Percentiles rank a stretch among this genome's conserved stretches.
Evolutionary conservation across 2,797 vertebrate genomes (phyloP).

Genomic region (Odontamblyopus rebecca): DNA sequence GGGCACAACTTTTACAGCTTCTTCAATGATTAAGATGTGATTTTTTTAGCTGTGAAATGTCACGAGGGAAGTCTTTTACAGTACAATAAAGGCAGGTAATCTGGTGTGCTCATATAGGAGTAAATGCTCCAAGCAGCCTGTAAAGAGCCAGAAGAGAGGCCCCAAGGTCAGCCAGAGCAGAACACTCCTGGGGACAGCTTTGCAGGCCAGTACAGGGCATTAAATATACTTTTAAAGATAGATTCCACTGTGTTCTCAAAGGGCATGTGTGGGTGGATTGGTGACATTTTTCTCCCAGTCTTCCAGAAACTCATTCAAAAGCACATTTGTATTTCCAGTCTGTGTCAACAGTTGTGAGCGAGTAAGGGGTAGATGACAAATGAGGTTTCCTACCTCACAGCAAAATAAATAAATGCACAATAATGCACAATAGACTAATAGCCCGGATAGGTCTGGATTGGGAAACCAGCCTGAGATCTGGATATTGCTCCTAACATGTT

Average conservation of each 20-base stretch:
- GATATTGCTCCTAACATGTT: too few relatives aligned
- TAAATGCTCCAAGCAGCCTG: constrained; percentile 26
- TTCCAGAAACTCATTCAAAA: background rate
- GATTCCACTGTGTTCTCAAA: background rate
- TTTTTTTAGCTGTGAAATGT: constrained; percentile 32
- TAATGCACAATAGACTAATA: background rate
- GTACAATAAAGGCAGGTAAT: constrained; percentile 55
- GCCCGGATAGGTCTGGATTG: background rate
- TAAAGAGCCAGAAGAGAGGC: constrained; percentile 35
- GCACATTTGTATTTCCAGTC: background rate
- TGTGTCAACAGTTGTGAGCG: background rate
- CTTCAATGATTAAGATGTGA: constrained; percentile 30
- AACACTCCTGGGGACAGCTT: constrained; percentile 19
- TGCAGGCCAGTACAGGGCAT: constrained; percentile 9
- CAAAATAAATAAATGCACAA: background rate
- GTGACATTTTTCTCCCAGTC: background rate
- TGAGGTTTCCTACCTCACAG: background rate
- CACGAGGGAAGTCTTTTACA: constrained; percentile 39
- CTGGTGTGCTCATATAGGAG: constrained; percentile 38
- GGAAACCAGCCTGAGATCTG: too few relatives aligned
- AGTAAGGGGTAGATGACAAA: background rate
- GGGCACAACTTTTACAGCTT: constrained; percentile 3
- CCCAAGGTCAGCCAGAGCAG: constrained; percentile 42
- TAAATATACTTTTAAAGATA: background rate
- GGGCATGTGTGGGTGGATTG: background rate